These are phyloP conservation scores for Acrobasis repandana DNA, from an alignment of 2,888 invertebrate species.

Conservation along the genomic window DNA sequence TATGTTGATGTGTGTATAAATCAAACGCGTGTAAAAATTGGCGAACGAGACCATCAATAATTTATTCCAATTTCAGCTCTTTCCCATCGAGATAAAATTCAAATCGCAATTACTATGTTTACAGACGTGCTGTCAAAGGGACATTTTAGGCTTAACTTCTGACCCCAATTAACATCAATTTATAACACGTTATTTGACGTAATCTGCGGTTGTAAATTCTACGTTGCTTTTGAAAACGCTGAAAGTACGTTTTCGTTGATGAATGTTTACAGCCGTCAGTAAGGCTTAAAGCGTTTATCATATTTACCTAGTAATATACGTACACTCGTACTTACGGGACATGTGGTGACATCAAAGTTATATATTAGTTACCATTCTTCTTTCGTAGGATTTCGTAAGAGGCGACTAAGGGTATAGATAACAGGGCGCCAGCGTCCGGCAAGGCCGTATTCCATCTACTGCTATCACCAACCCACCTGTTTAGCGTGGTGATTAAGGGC, in stretches of 20 bases:
- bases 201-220: slow-evolving; percentile 20
- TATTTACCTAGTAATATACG: neutral
- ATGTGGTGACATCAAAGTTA: too few species aligned
- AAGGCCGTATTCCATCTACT: too few species aligned
- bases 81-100: neutral
- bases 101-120: slow-evolving; percentile 8
- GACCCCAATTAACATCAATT: slow-evolving; percentile 32
- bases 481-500: too few species aligned
- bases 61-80: neutral
- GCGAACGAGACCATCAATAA: neutral
- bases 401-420: too few species aligned
- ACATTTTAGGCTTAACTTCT: slow-evolving; percentile 22
- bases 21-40: neutral
- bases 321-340: neutral
- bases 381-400: too few species aligned
- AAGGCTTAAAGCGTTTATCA: neutral
- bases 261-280: neutral
- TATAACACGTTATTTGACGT: slow-evolving; percentile 29
- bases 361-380: too few species aligned
- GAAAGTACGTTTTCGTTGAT: slow-evolving; percentile 5
- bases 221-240: slow-evolving; percentile 2
- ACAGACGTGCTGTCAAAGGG: slow-evolving; percentile 20
- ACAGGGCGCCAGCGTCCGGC: too few species aligned
- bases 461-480: too few species aligned
- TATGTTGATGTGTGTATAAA: neutral